Percentiles rank a stretch among this genome's conserved stretches.
phyloP scores from a whole-genome alignment of 2,888 invertebrate genomes.

The Dicroscelio sp. region DNA sequence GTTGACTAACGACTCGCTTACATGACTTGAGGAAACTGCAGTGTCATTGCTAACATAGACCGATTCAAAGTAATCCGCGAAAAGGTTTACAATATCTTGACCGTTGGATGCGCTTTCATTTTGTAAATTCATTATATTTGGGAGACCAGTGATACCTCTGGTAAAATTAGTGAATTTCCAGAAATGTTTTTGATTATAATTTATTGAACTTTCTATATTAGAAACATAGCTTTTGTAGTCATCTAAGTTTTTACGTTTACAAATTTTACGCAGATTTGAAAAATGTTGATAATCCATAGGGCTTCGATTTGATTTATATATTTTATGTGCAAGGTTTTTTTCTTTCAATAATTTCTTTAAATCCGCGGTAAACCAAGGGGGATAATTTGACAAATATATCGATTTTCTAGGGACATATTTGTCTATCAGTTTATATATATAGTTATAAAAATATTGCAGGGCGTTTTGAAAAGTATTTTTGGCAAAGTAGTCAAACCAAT shows the following conservation, averaged over 20 bases:
- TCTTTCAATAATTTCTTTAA: neutral
- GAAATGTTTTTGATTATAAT: neutral
- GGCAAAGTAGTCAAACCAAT: neutral
- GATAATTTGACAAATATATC: neutral
- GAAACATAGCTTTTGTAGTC: neutral
- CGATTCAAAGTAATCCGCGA: too few species aligned
- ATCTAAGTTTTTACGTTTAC: neutral
- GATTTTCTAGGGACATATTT: neutral
- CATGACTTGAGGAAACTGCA: neutral
- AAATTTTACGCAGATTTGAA: constrained; percentile 5
- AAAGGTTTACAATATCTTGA: neutral
- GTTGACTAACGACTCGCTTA: neutral
- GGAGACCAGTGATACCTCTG: neutral
- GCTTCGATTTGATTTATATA: neutral
- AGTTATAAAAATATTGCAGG: neutral
- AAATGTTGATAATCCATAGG: neutral
- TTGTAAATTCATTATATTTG: too few species aligned
- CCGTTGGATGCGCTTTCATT: neutral
- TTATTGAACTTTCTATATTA: neutral
- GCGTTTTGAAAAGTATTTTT: too few species aligned
- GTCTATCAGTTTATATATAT: neutral
- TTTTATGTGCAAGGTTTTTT: constrained; percentile 11
- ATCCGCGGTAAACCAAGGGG: neutral
- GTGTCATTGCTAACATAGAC: neutral
- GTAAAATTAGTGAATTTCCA: constrained; percentile 2